phyloP scores from a whole-genome alignment of 2,797 vertebrate species.

The Galaxias olidus region DNA sequence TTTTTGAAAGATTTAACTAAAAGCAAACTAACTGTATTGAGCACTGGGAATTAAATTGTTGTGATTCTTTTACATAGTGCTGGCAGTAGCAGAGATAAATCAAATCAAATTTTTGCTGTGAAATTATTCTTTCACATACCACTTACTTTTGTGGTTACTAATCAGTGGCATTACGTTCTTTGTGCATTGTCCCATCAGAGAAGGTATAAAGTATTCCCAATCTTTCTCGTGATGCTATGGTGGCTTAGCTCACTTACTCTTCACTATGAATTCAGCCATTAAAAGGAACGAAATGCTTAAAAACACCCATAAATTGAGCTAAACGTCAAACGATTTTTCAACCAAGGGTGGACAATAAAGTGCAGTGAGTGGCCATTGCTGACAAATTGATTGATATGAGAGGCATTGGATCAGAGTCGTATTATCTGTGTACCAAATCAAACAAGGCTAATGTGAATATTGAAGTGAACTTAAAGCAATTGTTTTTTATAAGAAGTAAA shows the following conservation, averaged over 20 bases:
- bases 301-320: slow-evolving; percentile 40
- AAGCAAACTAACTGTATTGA: too few relatives aligned
- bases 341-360: slow-evolving; percentile 26
- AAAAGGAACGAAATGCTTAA: slow-evolving; percentile 37
- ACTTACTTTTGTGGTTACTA: too few relatives aligned
- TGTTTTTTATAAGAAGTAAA: neutral
- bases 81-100: too few relatives aligned
- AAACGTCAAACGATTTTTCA: slow-evolving; percentile 36
- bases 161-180: too few relatives aligned
- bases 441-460: slow-evolving; percentile 39
- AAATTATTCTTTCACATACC: too few relatives aligned
- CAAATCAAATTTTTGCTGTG: too few relatives aligned
- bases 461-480: slow-evolving; percentile 1
- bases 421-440: neutral
- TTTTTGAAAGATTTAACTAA: too few relatives aligned
- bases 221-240: slow-evolving; percentile 9
- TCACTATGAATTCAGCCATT: slow-evolving; percentile 44
- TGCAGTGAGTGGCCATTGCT: slow-evolving; percentile 22
- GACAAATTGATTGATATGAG: slow-evolving; percentile 10
- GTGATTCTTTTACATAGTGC: too few relatives aligned
- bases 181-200: too few relatives aligned
- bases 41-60: too few relatives aligned
- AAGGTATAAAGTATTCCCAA: too few relatives aligned
- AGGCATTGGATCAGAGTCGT: slow-evolving; percentile 2
- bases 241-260: slow-evolving; percentile 28